phyloP scores from a whole-genome alignment of 2,113 vertebrate species.

The Hippocampus mohnikei region DNA sequence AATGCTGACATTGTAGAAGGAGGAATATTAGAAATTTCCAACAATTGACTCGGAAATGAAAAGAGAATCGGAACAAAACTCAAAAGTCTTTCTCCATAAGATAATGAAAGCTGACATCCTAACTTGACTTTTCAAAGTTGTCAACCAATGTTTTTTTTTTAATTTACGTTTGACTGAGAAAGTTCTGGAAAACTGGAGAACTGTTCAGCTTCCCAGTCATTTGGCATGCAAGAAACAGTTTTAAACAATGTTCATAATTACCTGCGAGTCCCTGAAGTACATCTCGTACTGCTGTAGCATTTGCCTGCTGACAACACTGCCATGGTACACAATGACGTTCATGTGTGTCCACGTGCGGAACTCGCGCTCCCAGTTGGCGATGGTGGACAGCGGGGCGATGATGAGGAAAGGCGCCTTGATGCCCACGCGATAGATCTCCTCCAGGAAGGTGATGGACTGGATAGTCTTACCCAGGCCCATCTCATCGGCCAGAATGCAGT shows the following conservation, averaged over 20 bases:
- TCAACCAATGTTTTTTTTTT: too few relatives aligned
- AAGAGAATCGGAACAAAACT: too few relatives aligned
- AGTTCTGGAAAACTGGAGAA: not conserved
- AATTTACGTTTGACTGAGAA: not conserved
- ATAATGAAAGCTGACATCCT: too few relatives aligned
- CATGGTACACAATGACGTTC: constrained; percentile 96
- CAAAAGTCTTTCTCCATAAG: too few relatives aligned
- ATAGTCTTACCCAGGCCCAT: constrained; percentile 99
- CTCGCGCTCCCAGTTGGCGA: constrained; percentile 96
- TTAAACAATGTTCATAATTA: constrained; percentile 39
- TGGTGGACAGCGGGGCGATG: constrained; percentile 97
- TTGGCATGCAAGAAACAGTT: not conserved
- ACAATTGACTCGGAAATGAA: too few relatives aligned
- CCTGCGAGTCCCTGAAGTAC: constrained; percentile 97
- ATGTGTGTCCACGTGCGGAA: constrained; percentile 94
- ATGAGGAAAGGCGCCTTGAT: constrained; percentile 92
- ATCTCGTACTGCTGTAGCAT: constrained; percentile 99
- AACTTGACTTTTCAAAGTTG: too few relatives aligned
- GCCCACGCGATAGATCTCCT: constrained; percentile 86
- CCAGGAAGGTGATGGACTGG: constrained; percentile 96
- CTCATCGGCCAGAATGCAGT: constrained; percentile 98
- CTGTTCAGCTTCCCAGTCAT: not conserved
- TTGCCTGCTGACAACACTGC: constrained; percentile 94
- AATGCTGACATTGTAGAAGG: too few relatives aligned
- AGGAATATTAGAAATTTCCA: too few relatives aligned